Evolutionary conservation across 2,888 invertebrate genomes (phyloP).

Genomic region (Eubasilissa splendida): DNA sequence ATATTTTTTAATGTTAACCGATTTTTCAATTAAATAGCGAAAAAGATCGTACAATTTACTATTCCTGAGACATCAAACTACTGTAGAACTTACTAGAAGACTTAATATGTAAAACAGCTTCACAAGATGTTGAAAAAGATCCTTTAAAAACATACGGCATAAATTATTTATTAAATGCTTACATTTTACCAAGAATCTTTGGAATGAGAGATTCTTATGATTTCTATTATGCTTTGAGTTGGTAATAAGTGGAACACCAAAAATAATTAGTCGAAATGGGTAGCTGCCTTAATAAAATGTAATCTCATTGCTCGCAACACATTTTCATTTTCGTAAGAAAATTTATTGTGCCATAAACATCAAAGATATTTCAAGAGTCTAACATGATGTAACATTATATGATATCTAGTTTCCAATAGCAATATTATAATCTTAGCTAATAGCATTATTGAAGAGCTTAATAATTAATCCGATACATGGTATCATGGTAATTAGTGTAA

Average conservation of each 20-base stretch:
- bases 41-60: no score
- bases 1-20: no score
- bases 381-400: not conserved
- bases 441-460: slow-evolving; percentile 10
- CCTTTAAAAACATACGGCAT: no score
- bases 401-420: not conserved
- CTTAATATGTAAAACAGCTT: no score
- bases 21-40: no score
- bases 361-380: not conserved
- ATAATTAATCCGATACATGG: slow-evolving; percentile 16
- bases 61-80: no score
- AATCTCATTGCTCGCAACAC: not conserved
- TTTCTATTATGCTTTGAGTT: not conserved
- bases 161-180: no score
- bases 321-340: not conserved
- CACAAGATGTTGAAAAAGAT: no score
- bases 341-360: not conserved
- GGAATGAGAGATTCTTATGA: not conserved
- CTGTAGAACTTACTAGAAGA: no score
- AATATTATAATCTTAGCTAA: not conserved
- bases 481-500: not conserved
- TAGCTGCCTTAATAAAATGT: not conserved
- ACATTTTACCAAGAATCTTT: no score
- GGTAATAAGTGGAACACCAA: not conserved
- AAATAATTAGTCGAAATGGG: not conserved